Evolutionary conservation across 2,888 invertebrate species (phyloP), one percentile per base, ranked within the genome.

Genomic region (Argyra leucocephala): DNA sequence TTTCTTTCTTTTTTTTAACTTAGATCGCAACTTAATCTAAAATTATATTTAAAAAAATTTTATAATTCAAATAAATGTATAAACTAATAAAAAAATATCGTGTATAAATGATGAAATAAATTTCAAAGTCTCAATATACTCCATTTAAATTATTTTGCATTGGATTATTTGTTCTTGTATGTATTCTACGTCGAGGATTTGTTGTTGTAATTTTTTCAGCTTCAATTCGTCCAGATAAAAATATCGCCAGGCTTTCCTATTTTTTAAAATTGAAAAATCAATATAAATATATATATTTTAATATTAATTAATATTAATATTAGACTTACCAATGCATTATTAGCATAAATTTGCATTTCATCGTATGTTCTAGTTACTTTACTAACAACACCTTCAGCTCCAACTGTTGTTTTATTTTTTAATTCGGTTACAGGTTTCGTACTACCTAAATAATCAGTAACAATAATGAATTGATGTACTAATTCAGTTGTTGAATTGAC

Each of bases 171-270:
- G 76, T 75, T 63, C 70, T 67, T n/a, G 69, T 64, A 57, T 73
- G 69, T 60, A 71, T 83, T 78, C 72, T 81, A 72, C 73, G 81
- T 76, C 73, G 81, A 76, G 78, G 78, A 72, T 69, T 81, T 69
- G 80, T 77, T 22, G 82, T 82, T 6, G 81, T 74, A 2, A 84
- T 82, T 74, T 86, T 87, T 71, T 84, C 84, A 0, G 83, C 81
- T 72, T 84, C 84, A 64, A 87, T 85, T 68, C 87, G 86, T 62
- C 88, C 88, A 15, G 88, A 87, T 63, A 88, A 74, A 71, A 86
- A 85, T 66, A 83, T 80, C 0, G 88, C 88, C 62, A 87, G 74
- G 66, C 85, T 84, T 74, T 86, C 87, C 88, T 88, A 71, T 22
- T 75, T 68, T 61, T 64, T 18, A 36, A 64, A n/a, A 57, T 26